Evolutionary conservation across 2,797 vertebrate species (phyloP).

Genomic region (Sebastiscus albofasciatus): DNA sequence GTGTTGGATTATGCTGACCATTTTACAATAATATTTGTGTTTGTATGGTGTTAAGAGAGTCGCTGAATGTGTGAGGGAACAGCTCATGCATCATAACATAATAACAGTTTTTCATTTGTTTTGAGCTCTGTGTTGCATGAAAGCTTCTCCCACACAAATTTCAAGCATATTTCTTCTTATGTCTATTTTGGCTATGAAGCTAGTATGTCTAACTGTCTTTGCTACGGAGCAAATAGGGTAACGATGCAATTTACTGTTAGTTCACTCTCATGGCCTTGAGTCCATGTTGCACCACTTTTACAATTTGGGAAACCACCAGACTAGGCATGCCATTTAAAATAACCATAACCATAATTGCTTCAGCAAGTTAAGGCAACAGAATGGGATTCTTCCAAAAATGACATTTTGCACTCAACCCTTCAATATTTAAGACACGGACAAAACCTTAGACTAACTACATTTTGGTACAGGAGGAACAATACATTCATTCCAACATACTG

Average conservation of each 20-base stretch:
- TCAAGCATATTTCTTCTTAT: conserved; percentile 4
- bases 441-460: neutral
- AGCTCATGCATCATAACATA: conserved; percentile 35
- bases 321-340: conserved; percentile 24
- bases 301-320: conserved; percentile 34
- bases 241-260: conserved; percentile 14
- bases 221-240: conserved; percentile 3
- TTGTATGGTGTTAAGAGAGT: neutral
- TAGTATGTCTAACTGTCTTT: neutral
- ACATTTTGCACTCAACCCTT: conserved; percentile 12
- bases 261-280: conserved; percentile 21
- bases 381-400: conserved; percentile 20
- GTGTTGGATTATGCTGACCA: conserved; percentile 37
- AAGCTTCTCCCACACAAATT: conserved; percentile 9
- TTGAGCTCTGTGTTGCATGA: conserved; percentile 3
- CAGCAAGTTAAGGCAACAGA: conserved; percentile 21
- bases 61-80: conserved; percentile 22
- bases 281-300: conserved; percentile 23
- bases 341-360: conserved; percentile 37
- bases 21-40: conserved; percentile 37
- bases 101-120: conserved; percentile 35
- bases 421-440: conserved; percentile 4
- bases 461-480: neutral
- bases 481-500: neutral
- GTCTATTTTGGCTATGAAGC: neutral